Conservation (phyloP, 2,888 invertebrate genomes). For the Rhingia rostrata region DNA sequence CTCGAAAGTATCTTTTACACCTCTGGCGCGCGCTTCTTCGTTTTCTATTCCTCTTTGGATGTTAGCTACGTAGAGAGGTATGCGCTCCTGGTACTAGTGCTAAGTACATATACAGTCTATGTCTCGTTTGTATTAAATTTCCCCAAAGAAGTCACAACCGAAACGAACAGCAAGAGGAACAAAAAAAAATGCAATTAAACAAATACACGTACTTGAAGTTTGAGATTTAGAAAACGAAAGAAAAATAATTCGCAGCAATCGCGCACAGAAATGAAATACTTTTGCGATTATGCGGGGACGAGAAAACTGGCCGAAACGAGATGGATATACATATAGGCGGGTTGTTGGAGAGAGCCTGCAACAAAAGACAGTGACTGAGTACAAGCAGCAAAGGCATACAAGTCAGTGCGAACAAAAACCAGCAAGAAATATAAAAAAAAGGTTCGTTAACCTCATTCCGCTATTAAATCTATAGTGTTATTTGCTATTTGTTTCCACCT, state of each 20-base stretch:
- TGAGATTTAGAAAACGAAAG: slow-evolving; percentile 73
- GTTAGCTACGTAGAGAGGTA: slow-evolving; percentile 10
- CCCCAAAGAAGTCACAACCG: slow-evolving; percentile 42
- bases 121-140: slow-evolving; percentile 60
- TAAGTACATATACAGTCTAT: slow-evolving; percentile 1
- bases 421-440: slow-evolving; percentile 74
- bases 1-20: slow-evolving; percentile 72
- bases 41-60: slow-evolving; percentile 37
- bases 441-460: slow-evolving; percentile 79
- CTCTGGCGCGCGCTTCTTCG: slow-evolving; percentile 34
- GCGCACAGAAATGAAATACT: slow-evolving; percentile 72
- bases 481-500: slow-evolving; percentile 69
- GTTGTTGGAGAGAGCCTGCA: slow-evolving; percentile 24
- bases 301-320: slow-evolving; percentile 20
- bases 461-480: slow-evolving; percentile 70
- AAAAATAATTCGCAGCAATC: slow-evolving; percentile 72
- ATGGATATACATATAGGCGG: slow-evolving; percentile 15
- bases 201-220: slow-evolving; percentile 70
- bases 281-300: slow-evolving; percentile 61
- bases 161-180: slow-evolving; percentile 32
- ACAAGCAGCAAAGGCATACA: slow-evolving; percentile 30
- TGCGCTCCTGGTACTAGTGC: slow-evolving; percentile 8
- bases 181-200: slow-evolving; percentile 69
- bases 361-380: slow-evolving; percentile 46
- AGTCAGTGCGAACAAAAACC: slow-evolving; percentile 53